Evolutionary conservation across 1,140 invertebrate species (phyloP).

Genomic region (Thalassaphorura encarpata): DNA sequence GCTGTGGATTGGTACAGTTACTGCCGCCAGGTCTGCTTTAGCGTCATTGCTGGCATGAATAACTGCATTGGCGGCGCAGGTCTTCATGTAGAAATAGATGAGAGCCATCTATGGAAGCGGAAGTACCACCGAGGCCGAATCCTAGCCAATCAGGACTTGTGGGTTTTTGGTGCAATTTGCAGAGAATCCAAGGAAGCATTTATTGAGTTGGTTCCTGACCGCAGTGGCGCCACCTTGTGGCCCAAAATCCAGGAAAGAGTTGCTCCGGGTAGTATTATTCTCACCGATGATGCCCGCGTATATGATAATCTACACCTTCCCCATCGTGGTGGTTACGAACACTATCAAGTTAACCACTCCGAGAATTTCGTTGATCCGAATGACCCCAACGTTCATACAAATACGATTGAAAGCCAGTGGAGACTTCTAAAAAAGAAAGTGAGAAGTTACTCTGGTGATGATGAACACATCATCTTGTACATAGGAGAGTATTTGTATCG

Average conservation of each 20-base stretch:
- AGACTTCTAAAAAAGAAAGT: background rate
- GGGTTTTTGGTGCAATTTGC: conserved; percentile 24
- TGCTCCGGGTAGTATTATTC: background rate
- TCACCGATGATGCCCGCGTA: no score
- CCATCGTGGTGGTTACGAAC: conserved; percentile 7
- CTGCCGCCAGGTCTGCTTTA: conserved; percentile 13
- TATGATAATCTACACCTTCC: no score
- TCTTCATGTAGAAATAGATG: conserved; percentile 15
- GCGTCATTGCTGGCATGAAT: background rate
- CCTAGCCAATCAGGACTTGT: conserved; percentile 10
- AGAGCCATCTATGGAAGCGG: conserved; percentile 6
- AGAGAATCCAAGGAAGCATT: conserved; percentile 16
- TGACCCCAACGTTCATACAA: conserved; percentile 10
- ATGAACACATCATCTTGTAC: conserved; percentile 3
- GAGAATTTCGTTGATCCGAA: conserved; percentile 16
- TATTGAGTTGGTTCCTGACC: conserved; percentile 12
- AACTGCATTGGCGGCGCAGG: conserved; percentile 9
- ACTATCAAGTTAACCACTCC: conserved; percentile 13
- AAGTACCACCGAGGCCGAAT: conserved; percentile 20
- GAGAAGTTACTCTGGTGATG: background rate
- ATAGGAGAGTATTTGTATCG: conserved; percentile 14
- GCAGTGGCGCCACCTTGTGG: conserved; percentile 2
- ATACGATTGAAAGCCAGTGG: conserved; percentile 19
- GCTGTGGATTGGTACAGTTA: conserved; percentile 9
- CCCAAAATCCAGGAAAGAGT: conserved; percentile 10